A percentile compares a stretch with the other conserved stretches of the same genome.
phyloP scores from a whole-genome alignment of 2,888 invertebrate species.

The Sphinx pinastri region DNA sequence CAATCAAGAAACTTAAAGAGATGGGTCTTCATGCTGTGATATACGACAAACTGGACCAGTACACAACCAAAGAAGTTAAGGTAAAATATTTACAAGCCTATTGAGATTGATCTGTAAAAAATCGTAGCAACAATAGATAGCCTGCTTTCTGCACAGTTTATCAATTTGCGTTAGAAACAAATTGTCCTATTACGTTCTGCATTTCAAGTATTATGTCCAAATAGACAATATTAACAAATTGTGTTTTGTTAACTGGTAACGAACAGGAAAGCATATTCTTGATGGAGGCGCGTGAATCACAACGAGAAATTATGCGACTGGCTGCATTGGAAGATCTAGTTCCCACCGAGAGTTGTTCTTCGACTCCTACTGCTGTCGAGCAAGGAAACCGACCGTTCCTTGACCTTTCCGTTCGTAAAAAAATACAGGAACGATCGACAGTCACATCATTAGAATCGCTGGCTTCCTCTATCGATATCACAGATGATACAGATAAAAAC shows the following conservation, averaged over 20 bases:
- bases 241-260: slow-evolving; percentile 31
- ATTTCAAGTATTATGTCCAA: not conserved
- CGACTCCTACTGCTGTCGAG: slow-evolving; percentile 35
- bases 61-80: slow-evolving; percentile 88
- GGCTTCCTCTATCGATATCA: slow-evolving; percentile 65
- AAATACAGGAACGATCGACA: slow-evolving; percentile 65
- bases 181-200: not conserved
- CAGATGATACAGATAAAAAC: slow-evolving; percentile 53
- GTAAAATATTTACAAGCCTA: slow-evolving; percentile 46
- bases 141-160: too few relatives aligned
- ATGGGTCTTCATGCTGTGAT: slow-evolving; percentile 98
- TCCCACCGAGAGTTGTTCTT: slow-evolving; percentile 40
- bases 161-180: not conserved
- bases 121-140: too few relatives aligned
- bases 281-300: slow-evolving; percentile 90
- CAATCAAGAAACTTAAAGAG: slow-evolving; percentile 92
- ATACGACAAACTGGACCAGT: slow-evolving; percentile 95
- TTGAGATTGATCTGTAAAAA: too few relatives aligned
- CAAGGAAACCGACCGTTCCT: slow-evolving; percentile 48
- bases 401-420: slow-evolving; percentile 58
- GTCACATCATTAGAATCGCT: slow-evolving; percentile 84
- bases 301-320: slow-evolving; percentile 83
- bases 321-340: slow-evolving; percentile 57
- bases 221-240: slow-evolving; percentile 27
- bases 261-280: slow-evolving; percentile 91